Percentiles rank a stretch among this genome's conserved stretches.
These are phyloP conservation scores for Amphiduros pacificus DNA, from an alignment of 2,888 invertebrate species.

Conservation along the genomic window DNA sequence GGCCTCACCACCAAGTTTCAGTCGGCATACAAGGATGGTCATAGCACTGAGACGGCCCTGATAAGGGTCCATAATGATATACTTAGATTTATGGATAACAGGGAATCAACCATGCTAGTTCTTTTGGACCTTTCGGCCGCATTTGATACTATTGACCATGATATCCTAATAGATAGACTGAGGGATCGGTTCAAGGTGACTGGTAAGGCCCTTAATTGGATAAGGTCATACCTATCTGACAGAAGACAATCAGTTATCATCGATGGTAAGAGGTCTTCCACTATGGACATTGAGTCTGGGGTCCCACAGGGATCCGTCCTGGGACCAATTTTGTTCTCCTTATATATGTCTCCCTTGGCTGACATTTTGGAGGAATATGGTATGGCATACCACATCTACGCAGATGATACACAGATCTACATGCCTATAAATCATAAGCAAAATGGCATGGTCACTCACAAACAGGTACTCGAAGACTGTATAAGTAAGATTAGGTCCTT, in stretches of 20 bases:
- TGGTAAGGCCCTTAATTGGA: neutral
- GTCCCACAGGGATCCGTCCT: neutral
- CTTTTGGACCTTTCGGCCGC: neutral
- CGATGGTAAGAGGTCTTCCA: neutral
- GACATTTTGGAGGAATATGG: neutral
- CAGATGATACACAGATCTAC: neutral
- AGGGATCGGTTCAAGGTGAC: neutral
- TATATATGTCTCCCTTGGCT: neutral
- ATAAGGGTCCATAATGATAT: neutral
- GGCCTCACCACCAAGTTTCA: no score
- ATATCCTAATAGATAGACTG: neutral
- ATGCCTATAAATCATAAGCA: no score
- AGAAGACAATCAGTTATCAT: neutral
- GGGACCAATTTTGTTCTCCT: neutral
- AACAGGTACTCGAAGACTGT: no score
- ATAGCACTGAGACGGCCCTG: conserved; percentile 1
- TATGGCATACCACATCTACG: neutral
- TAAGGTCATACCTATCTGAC: neutral
- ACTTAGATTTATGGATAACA: neutral
- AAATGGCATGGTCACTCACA: no score
- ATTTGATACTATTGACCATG: neutral
- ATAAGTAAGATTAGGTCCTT: no score
- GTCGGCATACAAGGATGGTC: neutral
- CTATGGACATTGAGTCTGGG: neutral
- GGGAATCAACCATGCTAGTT: neutral